Conservation (phyloP, 2,113 vertebrate species). For the Madoqua kirkii region DNA sequence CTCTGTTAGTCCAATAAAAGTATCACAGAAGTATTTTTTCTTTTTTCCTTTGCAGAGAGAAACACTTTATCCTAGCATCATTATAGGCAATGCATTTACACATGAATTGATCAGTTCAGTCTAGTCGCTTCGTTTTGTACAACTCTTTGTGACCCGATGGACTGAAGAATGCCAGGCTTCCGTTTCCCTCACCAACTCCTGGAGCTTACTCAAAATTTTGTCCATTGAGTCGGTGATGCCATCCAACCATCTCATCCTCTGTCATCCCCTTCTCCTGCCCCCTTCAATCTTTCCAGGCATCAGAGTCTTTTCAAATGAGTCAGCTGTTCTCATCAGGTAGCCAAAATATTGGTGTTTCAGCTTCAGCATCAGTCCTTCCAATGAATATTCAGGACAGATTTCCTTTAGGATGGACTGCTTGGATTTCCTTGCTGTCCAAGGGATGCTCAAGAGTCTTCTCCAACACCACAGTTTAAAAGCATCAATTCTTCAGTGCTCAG, state of each 20-base stretch:
- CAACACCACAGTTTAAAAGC: not conserved
- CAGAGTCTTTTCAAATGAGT: not conserved
- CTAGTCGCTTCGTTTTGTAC: fast-evolving
- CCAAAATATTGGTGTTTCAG: not conserved
- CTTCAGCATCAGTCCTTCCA: not conserved
- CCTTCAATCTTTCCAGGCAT: not conserved
- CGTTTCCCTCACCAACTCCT: not conserved
- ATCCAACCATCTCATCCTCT: not conserved
- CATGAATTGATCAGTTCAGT: conserved; percentile 67
- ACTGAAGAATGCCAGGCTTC: not conserved
- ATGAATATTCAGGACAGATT: not conserved
- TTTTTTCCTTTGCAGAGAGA: conserved; percentile 61
- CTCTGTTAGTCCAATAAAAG: not conserved
- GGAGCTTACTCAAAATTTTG: not conserved
- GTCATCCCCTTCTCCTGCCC: not conserved
- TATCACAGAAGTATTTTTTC: not conserved
- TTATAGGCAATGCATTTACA: conserved; percentile 79
- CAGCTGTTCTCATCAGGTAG: not conserved
- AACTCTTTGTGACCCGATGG: not conserved
- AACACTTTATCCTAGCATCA: conserved; percentile 79
- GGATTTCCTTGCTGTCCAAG: not conserved
- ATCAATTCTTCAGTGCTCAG: not conserved
- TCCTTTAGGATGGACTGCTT: not conserved
- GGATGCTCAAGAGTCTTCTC: not conserved
- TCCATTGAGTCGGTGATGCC: not conserved